Conservation (phyloP, 2,113 vertebrate species). For the Labeo rohita region DNA sequence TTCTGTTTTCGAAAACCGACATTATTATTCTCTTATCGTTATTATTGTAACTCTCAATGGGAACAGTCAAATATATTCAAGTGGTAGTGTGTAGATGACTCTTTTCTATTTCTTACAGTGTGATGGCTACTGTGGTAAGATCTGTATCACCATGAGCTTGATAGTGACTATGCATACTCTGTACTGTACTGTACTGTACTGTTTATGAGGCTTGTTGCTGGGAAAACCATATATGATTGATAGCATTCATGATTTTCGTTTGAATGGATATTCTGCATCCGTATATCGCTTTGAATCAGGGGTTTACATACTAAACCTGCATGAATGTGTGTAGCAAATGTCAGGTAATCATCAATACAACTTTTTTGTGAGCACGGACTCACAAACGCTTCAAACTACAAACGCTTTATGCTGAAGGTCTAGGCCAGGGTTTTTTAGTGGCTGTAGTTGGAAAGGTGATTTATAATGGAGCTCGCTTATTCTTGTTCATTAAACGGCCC, state of each 20-base stretch:
- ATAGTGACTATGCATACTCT: conserved; percentile 75
- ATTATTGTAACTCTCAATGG: conserved; percentile 58
- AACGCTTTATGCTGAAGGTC: neutral
- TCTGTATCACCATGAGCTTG: conserved; percentile 64
- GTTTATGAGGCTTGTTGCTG: conserved; percentile 55
- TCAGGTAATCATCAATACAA: conserved; percentile 6
- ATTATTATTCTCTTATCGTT: conserved; percentile 61
- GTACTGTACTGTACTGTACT: conserved; percentile 61
- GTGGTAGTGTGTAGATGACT: conserved; percentile 61
- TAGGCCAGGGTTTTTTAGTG: neutral
- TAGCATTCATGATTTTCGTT: conserved; percentile 31
- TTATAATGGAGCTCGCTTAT: neutral
- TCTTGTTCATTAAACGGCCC: neutral
- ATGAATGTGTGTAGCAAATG: conserved; percentile 45
- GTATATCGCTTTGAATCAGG: conserved; percentile 29
- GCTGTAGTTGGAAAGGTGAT: neutral
- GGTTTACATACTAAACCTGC: conserved; percentile 39
- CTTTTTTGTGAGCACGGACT: neutral
- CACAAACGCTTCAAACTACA: neutral
- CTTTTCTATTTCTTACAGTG: conserved; percentile 57
- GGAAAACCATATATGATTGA: conserved; percentile 43
- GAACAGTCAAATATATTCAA: conserved; percentile 64
- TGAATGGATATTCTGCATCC: conserved; percentile 33
- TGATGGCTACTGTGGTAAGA: conserved; percentile 66
- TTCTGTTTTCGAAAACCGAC: conserved; percentile 14